These are phyloP conservation scores for Lasioglossum albipes DNA, from an alignment of 1,140 invertebrate species.

Conservation along the genomic window DNA sequence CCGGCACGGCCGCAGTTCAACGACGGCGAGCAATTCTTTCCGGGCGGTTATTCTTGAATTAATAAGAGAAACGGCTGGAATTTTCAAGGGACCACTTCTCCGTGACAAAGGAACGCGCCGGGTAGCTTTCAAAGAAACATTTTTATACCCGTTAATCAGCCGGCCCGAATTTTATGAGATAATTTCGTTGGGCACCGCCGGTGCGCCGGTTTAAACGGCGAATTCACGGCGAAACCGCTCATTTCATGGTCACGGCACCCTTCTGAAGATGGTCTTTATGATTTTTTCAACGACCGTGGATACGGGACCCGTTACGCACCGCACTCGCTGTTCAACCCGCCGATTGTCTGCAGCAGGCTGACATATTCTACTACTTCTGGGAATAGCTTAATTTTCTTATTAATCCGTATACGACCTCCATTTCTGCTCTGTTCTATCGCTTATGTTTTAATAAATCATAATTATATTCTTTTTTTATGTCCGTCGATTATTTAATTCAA, in stretches of 20 bases:
- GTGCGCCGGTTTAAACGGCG: not conserved
- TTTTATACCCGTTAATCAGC: conserved; percentile 17
- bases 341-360: too few species aligned
- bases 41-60: conserved; percentile 35
- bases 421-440: too few species aligned
- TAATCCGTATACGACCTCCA: too few species aligned
- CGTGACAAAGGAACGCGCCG: conserved; percentile 18
- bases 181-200: not conserved
- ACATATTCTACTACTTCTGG: too few species aligned
- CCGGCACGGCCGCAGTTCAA: not conserved
- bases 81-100: conserved; percentile 17
- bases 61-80: conserved; percentile 34
- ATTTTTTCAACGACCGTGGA: not conserved
- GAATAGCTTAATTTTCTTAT: too few species aligned
- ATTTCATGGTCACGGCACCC: conserved; percentile 27
- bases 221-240: conserved; percentile 12
- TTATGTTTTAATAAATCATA: too few species aligned
- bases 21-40: conserved; percentile 14
- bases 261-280: conserved; percentile 19
- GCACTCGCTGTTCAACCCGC: not conserved
- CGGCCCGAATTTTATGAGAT: conserved; percentile 30
- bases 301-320: not conserved
- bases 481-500: too few species aligned
- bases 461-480: too few species aligned
- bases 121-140: conserved; percentile 23